Evolutionary conservation across 2,113 vertebrate species (phyloP).

Genomic region (Corythornis madagascariensis): DNA sequence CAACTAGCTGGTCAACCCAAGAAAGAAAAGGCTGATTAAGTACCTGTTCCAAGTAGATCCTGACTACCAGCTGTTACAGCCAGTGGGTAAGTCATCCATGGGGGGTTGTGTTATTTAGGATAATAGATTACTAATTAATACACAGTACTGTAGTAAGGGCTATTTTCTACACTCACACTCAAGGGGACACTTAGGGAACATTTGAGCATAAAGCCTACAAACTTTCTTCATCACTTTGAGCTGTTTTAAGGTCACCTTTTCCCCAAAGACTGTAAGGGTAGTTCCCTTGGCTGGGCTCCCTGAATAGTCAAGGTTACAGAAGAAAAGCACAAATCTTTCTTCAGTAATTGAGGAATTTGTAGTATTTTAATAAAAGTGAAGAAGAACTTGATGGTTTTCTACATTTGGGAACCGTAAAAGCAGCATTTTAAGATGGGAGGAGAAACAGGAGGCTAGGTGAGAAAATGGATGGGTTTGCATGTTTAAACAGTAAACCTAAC

Average conservation of each 20-base stretch:
- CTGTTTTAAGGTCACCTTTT: neutral
- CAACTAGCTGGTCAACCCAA: neutral
- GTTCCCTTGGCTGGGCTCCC: neutral
- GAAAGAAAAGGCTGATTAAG: neutral
- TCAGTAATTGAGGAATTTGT: neutral
- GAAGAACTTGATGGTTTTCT: neutral
- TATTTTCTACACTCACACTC: neutral
- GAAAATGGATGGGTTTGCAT: neutral
- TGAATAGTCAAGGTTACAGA: neutral
- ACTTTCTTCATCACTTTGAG: neutral
- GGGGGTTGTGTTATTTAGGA: neutral
- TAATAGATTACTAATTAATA: neutral
- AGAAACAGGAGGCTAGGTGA: neutral
- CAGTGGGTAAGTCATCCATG: neutral
- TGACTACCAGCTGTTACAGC: neutral
- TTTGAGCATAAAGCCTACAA: neutral
- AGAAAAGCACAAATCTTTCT: neutral
- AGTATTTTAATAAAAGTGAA: neutral
- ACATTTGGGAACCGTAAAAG: neutral
- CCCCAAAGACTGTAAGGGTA: neutral
- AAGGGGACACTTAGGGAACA: neutral
- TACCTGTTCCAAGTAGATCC: neutral
- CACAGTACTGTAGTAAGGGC: neutral
- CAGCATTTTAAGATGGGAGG: neutral
- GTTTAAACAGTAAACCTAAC: neutral